phyloP scores from a whole-genome alignment of 2,888 invertebrate species.

The Pyrocoelia pectoralis region DNA sequence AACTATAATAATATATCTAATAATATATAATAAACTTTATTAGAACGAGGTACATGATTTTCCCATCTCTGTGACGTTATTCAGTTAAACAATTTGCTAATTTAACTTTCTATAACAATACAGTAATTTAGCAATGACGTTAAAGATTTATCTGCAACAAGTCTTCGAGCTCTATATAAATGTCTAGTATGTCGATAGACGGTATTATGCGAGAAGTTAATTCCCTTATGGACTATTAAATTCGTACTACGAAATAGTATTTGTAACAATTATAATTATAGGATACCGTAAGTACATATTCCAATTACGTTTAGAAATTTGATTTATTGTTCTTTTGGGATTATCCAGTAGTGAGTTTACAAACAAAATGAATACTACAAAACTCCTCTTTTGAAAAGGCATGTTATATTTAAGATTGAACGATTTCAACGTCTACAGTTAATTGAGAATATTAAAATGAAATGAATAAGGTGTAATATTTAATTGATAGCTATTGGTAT shows the following conservation, averaged over 20 bases:
- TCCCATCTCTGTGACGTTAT: no score
- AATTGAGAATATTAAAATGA: constrained; percentile 18
- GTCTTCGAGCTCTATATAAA: constrained; percentile 22
- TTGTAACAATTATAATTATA: constrained; percentile 44
- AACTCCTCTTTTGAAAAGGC: neutral
- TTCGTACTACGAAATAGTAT: constrained; percentile 43
- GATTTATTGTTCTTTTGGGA: constrained; percentile 20
- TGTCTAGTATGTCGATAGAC: constrained; percentile 45
- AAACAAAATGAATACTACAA: no score
- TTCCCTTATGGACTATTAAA: constrained; percentile 46
- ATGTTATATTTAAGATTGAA: neutral
- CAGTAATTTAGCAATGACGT: constrained; percentile 11
- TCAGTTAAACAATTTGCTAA: no score
- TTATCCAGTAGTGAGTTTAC: neutral
- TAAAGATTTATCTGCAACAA: neutral
- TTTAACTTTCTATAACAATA: no score
- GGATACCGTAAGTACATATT: constrained; percentile 17
- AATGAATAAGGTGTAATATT: constrained; percentile 44
- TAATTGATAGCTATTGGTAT: constrained; percentile 44
- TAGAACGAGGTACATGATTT: neutral
- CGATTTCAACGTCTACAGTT: neutral
- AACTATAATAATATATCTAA: no score
- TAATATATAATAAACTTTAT: neutral
- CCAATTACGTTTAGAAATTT: constrained; percentile 19
- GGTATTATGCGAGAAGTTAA: constrained; percentile 44